A percentile compares a stretch with the other conserved stretches of the same genome.
Conservation (phyloP, 1,140 invertebrate genomes). For the Drosophila serrata region DNA sequence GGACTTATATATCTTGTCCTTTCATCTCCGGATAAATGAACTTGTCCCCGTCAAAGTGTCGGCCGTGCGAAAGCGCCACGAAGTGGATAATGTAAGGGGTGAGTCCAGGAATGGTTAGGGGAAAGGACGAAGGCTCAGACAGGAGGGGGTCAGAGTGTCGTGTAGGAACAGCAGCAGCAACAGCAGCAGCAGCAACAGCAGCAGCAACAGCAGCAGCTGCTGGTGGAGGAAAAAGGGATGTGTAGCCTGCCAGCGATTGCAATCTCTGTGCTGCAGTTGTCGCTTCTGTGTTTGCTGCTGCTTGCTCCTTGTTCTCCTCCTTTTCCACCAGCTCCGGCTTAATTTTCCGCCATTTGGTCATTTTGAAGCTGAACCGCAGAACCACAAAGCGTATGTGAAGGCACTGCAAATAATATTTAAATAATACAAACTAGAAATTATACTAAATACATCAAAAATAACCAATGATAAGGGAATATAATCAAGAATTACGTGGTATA, state of each 20-base stretch:
- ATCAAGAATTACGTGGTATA: background rate
- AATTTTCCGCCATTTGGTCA: slow-evolving; percentile 82
- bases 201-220: slow-evolving; percentile 33
- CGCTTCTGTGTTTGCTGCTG: slow-evolving; percentile 33
- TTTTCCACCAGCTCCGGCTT: slow-evolving; percentile 28
- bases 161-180: slow-evolving; percentile 49
- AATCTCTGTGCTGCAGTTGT: slow-evolving; percentile 63
- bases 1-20: slow-evolving; percentile 13
- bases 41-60: slow-evolving; percentile 77
- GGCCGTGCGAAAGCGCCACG: slow-evolving; percentile 57
- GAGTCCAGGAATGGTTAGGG: slow-evolving; percentile 1
- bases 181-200: background rate
- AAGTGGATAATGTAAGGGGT: slow-evolving; percentile 12
- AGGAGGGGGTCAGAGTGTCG: slow-evolving; percentile 51
- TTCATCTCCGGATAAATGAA: slow-evolving; percentile 60
- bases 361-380: slow-evolving; percentile 39
- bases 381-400: slow-evolving; percentile 67
- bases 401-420: slow-evolving; percentile 2
- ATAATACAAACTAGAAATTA: background rate
- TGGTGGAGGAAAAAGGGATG: slow-evolving; percentile 38
- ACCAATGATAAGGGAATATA: too few relatives aligned
- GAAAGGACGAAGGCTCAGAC: background rate
- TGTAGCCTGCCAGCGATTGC: slow-evolving; percentile 68
- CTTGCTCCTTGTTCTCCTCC: slow-evolving; percentile 10
- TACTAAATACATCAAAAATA: background rate